These are phyloP conservation scores for Drosophila multiciliata DNA, from an alignment of 2,888 invertebrate species.

Conservation along the genomic window DNA sequence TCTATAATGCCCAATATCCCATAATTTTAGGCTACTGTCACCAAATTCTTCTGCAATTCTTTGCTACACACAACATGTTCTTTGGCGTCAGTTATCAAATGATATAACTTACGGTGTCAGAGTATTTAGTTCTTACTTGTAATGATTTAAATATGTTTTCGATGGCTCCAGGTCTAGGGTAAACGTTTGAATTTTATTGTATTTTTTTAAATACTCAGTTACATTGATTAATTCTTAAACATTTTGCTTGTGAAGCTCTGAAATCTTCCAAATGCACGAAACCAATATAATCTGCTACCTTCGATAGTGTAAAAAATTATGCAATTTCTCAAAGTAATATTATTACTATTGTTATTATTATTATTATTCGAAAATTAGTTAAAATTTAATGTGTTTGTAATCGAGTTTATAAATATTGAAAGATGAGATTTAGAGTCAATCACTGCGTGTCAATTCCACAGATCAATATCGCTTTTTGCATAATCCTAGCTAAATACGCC, in stretches of 20 bases:
- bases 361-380: neutral
- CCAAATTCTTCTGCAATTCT: no score
- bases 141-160: neutral
- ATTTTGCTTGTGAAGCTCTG: neutral
- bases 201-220: neutral
- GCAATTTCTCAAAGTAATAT: neutral
- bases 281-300: neutral
- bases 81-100: neutral
- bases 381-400: neutral
- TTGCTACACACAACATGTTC: no score
- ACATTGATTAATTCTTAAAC: neutral
- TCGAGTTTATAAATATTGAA: neutral
- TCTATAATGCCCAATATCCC: no score
- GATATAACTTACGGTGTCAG: neutral
- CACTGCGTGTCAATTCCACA: neutral
- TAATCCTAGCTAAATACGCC: neutral
- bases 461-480: neutral
- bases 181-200: neutral
- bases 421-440: neutral
- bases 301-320: neutral
- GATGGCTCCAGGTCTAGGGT: neutral
- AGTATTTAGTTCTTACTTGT: neutral
- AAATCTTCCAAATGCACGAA: neutral
- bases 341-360: neutral
- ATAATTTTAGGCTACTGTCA: no score